Base-by-base conservation (phyloP, 1,140 invertebrate species). In the Zaprionus taronus region DNA sequence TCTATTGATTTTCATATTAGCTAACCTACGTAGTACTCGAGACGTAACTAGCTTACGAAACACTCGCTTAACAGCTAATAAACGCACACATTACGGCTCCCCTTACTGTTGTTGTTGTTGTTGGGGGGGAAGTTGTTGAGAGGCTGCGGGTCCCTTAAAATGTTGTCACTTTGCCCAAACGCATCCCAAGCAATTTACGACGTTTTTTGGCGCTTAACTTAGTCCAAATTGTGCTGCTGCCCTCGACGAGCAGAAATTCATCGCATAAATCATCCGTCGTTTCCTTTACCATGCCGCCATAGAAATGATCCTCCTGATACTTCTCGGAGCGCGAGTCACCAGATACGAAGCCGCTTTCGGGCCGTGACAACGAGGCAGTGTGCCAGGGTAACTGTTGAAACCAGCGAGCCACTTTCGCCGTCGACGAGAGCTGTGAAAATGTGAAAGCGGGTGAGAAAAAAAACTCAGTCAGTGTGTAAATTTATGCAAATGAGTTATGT, bases 331-430 rank as follows among this genome's bases (percentile, higher is more conserved):
- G 92, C 68, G 92, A 93, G 58, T 93, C 94, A n/a, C 94, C 95
- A 6, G 95, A 96, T 9, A 96, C 94, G 89, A 96, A 96, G 2
- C 96, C 96, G 85, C 95, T 96, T 85, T 96, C 96, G 1, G 95
- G 95, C 15, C 95, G 92, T 15, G 95, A 96, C 53, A 96, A 93
- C 5, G 94, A 94, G 55, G 93, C 83, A 20, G 95, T 94, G 3
- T 94, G 83, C 49, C 94, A 94, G 20, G 94, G 95, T 28, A 95
- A 92, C 71, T 95, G 94, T 70, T 96, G 95, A 85, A 96, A 96
- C 96, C 96, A 96, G 47, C 95, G 94, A 74, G 95, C 95, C 82
- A 96, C 95, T 93, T 96, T 96, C 36, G 95, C 95, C 69, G 94
- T 94, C 63, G 95, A 95, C 79, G 95, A 95, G 80, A 96, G 93